A percentile compares a stretch with the other conserved stretches of the same genome.
phyloP scores from a whole-genome alignment of 2,888 invertebrate genomes.

The Philereme vetulata region DNA sequence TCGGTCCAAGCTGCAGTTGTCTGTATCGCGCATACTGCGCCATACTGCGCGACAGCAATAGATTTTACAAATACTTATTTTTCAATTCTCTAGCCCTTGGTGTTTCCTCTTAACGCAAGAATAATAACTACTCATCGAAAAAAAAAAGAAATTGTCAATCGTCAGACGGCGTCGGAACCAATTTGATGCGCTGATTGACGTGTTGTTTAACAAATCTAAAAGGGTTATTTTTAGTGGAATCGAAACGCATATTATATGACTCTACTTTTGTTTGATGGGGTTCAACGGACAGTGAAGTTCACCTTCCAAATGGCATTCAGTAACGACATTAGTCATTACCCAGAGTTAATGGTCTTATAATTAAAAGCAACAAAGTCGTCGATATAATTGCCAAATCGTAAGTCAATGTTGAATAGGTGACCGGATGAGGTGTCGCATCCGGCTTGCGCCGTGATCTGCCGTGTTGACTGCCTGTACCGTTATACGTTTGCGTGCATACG shows the following conservation, averaged over 20 bases:
- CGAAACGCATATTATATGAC: conserved; percentile 5
- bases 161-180: conserved; percentile 23
- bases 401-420: conserved; percentile 28
- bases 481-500: conserved; percentile 39
- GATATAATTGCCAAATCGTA: conserved; percentile 34
- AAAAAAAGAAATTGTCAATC: conserved; percentile 27
- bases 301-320: conserved; percentile 11
- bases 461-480: conserved; percentile 37
- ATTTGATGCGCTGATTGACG: conserved; percentile 32
- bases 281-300: conserved; percentile 22
- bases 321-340: conserved; percentile 13
- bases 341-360: neutral
- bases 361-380: neutral
- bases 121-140: conserved; percentile 13
- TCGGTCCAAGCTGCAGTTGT: no score
- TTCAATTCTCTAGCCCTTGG: no score
- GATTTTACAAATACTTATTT: no score
- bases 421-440: conserved; percentile 38
- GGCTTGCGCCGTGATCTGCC: conserved; percentile 31
- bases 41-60: no score
- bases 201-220: conserved; percentile 18
- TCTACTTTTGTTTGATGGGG: conserved; percentile 3
- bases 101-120: no score
- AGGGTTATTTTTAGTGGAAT: conserved; percentile 7
- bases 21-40: no score